A percentile compares a stretch with the other conserved stretches of the same genome.
phyloP scores from a whole-genome alignment of 2,888 invertebrate genomes.

The Norana najaformis region DNA sequence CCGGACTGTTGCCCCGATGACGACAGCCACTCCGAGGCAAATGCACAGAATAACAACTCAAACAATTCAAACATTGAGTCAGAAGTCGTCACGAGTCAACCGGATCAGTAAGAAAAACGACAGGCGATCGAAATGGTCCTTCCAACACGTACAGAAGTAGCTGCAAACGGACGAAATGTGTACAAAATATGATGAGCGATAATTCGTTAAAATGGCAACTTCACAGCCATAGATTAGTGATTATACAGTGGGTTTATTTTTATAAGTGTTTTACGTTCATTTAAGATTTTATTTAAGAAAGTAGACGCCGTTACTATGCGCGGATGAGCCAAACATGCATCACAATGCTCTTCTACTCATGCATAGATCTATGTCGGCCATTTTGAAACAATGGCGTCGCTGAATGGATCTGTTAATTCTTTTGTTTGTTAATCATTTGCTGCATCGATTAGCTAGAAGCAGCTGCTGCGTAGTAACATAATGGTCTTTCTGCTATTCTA shows the following conservation, averaged over 20 bases:
- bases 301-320: not conserved
- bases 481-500: too few species aligned
- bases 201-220: too few species aligned
- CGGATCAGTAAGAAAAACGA: slow-evolving; percentile 25
- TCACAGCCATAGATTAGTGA: too few species aligned
- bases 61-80: slow-evolving; percentile 29
- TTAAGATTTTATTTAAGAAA: not conserved
- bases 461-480: too few species aligned
- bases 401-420: too few species aligned
- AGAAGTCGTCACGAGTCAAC: slow-evolving; percentile 37
- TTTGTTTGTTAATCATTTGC: too few species aligned
- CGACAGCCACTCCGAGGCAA: not conserved
- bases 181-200: not conserved
- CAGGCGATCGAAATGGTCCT: too few species aligned
- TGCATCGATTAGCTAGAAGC: too few species aligned
- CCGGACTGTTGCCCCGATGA: not conserved
- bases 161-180: not conserved
- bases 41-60: slow-evolving; percentile 9
- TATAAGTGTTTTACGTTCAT: not conserved
- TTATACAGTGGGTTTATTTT: not conserved
- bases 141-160: not conserved
- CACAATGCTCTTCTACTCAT: not conserved
- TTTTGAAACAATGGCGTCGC: not conserved
- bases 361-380: slow-evolving; percentile 13
- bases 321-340: not conserved